A percentile compares a stretch with the other conserved stretches of the same genome.
phyloP scores from a whole-genome alignment of 1,140 invertebrate genomes.

The Aleiodes sp. region DNA sequence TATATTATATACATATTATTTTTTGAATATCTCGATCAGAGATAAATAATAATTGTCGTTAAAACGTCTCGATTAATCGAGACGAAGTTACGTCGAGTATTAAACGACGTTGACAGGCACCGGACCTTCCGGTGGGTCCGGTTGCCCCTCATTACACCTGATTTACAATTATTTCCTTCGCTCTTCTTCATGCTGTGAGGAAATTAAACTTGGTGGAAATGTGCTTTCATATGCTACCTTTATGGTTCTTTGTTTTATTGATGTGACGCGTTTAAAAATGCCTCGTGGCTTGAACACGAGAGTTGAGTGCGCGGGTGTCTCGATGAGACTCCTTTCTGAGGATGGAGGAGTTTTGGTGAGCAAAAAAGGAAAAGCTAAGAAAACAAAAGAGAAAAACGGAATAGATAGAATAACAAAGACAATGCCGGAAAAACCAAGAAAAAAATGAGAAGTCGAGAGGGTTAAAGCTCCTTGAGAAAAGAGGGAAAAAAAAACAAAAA shows the following conservation, averaged over 20 bases:
- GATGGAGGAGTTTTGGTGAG: background rate
- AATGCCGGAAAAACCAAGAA: too few relatives aligned
- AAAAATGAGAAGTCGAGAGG: too few relatives aligned
- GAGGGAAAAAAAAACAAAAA: too few relatives aligned
- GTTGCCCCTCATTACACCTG: background rate
- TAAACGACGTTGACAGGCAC: background rate
- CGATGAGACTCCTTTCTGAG: background rate
- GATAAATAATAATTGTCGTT: too few relatives aligned
- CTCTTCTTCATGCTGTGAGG: too few relatives aligned
- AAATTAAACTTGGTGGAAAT: too few relatives aligned
- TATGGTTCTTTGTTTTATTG: background rate
- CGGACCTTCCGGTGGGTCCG: background rate
- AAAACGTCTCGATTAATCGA: background rate
- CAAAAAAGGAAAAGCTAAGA: background rate
- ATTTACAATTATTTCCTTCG: background rate
- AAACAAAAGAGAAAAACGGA: background rate
- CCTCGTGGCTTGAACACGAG: background rate
- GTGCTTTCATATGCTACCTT: too few relatives aligned
- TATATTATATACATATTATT: too few relatives aligned
- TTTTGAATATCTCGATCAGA: too few relatives aligned
- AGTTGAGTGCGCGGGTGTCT: background rate
- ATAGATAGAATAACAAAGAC: too few relatives aligned
- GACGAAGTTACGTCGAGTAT: background rate
- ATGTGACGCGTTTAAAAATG: background rate
- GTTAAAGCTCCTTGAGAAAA: too few relatives aligned